Base-by-base conservation (phyloP, 1,140 invertebrate genomes). In the Charaxes varanes region DNA sequence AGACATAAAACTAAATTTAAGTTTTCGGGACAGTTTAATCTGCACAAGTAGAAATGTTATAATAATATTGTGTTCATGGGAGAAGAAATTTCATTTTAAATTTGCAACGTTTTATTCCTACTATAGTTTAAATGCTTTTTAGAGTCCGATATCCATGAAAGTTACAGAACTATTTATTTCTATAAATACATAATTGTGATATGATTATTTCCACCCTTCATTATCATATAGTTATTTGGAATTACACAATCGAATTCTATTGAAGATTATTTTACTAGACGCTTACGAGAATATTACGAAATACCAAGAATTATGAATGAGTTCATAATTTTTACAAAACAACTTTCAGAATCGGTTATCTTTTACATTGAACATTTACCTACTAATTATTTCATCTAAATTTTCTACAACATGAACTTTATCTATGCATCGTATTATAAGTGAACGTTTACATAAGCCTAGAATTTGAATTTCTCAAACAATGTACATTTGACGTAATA, bases 331-430 rank as follows among this genome's bases (percentile, higher is more conserved):
- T 30, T 37, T 4, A 18, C 31, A 37, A 37, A 45, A 38, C 27
- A 44, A 30, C 22, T 30, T 15, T 45, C 34, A 62, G 42, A 50
- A 58, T 62, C 48, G 41, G 41, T 40, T 22, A 38, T 38, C 27
- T 33, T 37, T 38, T 66, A 76, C 55, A 62, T 53, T 65, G 72
- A 66, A 66, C 54, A 56, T 63, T 64, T 72, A 54, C 59, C 68
- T 72, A 74, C 68, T 66, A 71, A 49, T 54, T 57, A 57, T 58
- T 53, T 58, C 50, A 33, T 62, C 69, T 69, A 73, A 69, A 60
- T 65, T 74, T 49, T 56, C 76, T 80, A 80, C 72, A 76, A 77
- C 71, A 78, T 78, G 76, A 77, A 80, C 69, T 71, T 67, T 66
- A 71, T 72, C 16, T 31, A 72, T 71, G 62, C 59, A 66, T 63